Evolutionary conservation across 1,140 invertebrate species (phyloP).

Genomic region (Diabrotica undecimpunctata): DNA sequence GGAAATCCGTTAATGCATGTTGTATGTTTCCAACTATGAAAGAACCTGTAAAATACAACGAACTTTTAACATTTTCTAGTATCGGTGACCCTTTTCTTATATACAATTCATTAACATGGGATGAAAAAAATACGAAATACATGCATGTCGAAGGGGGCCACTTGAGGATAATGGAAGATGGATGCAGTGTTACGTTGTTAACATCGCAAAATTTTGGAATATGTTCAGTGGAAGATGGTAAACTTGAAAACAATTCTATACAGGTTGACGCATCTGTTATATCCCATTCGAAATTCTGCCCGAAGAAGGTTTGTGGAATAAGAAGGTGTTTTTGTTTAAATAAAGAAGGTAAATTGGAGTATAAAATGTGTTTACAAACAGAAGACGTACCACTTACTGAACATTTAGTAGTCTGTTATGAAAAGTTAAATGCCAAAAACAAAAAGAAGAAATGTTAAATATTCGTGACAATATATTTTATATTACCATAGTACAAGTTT

Average conservation of each 20-base stretch:
- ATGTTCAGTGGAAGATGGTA: conserved; percentile 57
- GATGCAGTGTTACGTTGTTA: conserved; percentile 56
- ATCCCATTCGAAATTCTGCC: conserved; percentile 24
- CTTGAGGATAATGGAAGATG: conserved; percentile 57
- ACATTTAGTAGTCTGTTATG: conserved; percentile 19
- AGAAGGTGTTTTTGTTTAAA: conserved; percentile 24
- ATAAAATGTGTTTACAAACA: conserved; percentile 30
- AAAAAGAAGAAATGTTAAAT: conserved; percentile 13
- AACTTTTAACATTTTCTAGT: conserved; percentile 58
- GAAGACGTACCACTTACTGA: conserved; percentile 18
- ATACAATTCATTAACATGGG: conserved; percentile 55
- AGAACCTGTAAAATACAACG: conserved; percentile 55
- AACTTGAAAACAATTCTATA: conserved; percentile 22
- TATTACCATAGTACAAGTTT: no score
- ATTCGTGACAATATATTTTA: conserved; percentile 9
- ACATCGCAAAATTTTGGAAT: conserved; percentile 62
- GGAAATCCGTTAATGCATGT: conserved; percentile 53
- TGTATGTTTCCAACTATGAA: conserved; percentile 61
- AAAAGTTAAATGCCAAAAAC: conserved; percentile 20
- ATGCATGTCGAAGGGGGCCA: conserved; percentile 67
- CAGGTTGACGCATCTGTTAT: not conserved
- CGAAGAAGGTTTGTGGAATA: conserved; percentile 20
- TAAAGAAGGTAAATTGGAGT: conserved; percentile 25
- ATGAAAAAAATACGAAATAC: conserved; percentile 54
- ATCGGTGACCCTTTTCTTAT: conserved; percentile 62